These are phyloP conservation scores for Chrysolina oricalcia DNA, from an alignment of 2,888 invertebrate genomes.

Conservation along the genomic window DNA sequence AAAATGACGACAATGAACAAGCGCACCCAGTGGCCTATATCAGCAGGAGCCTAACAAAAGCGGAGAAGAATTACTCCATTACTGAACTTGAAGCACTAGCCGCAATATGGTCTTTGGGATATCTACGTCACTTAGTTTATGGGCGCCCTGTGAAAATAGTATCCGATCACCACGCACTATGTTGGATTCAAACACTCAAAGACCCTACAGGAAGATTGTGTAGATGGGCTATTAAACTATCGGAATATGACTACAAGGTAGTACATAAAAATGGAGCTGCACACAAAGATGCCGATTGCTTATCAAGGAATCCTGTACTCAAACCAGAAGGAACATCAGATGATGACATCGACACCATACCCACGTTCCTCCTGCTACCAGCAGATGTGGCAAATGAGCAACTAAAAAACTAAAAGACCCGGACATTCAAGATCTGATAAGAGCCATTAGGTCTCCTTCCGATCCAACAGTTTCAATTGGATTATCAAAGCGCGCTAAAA, in stretches of 20 bases:
- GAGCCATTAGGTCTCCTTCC: conserved; percentile 38
- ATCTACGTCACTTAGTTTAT: conserved; percentile 50
- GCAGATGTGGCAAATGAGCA: conserved; percentile 45
- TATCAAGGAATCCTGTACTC: conserved; percentile 45
- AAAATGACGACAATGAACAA: conserved; percentile 40
- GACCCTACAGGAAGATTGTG: conserved; percentile 38
- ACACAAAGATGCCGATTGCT: conserved; percentile 36
- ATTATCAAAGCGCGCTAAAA: conserved; percentile 46
- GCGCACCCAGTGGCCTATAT: conserved; percentile 53
- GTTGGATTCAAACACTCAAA: conserved; percentile 44
- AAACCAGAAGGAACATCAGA: conserved; percentile 1
- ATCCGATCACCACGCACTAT: conserved; percentile 45
- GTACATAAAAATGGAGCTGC: conserved; percentile 17
- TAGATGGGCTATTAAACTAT: neutral
- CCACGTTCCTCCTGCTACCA: conserved; percentile 41
- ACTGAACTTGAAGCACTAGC: conserved; percentile 48
- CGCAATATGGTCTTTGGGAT: conserved; percentile 46
- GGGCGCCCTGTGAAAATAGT: conserved; percentile 46
- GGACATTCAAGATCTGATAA: conserved; percentile 35
- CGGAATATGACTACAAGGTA: too few species aligned
- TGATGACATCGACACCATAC: conserved; percentile 34
- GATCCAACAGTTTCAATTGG: conserved; percentile 34
- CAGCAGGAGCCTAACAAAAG: conserved; percentile 50
- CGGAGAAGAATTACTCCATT: conserved; percentile 52
- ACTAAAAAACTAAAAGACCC: conserved; percentile 38